Conservation (phyloP, 2,113 vertebrate species). For the Sarotherodon lohbergeri region DNA sequence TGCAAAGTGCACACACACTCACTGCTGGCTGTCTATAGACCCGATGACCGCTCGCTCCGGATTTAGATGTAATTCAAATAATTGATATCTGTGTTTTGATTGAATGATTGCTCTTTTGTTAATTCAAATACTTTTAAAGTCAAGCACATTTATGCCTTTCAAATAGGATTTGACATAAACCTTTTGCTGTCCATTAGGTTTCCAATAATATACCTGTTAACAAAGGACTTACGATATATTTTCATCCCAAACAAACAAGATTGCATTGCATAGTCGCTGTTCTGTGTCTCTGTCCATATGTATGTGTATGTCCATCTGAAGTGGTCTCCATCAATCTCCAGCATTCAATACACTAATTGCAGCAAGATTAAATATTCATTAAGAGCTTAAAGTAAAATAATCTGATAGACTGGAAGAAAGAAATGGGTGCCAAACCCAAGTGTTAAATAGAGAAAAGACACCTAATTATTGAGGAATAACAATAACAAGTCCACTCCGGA, state of each 20-base stretch:
- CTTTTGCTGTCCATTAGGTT: background rate
- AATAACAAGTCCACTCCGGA: background rate
- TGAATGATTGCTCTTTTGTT: constrained; percentile 18
- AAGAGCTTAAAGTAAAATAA: constrained; percentile 17
- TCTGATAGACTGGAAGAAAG: background rate
- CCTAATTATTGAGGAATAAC: background rate
- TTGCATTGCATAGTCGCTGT: background rate
- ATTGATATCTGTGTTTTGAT: constrained; percentile 29
- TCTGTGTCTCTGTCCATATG: background rate
- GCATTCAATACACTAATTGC: background rate
- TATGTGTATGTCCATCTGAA: background rate
- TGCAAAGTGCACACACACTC: background rate
- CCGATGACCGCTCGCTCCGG: background rate
- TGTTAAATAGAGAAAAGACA: background rate
- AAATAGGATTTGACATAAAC: background rate
- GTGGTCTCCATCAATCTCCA: background rate
- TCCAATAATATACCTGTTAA: background rate
- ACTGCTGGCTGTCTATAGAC: background rate
- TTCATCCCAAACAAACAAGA: background rate
- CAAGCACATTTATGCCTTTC: background rate
- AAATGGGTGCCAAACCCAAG: background rate
- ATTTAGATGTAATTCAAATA: constrained; percentile 32
- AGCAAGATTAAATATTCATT: constrained; percentile 34
- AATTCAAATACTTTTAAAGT: background rate
- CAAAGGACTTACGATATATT: background rate